phyloP scores from a whole-genome alignment of 1,140 invertebrate genomes.

The Hypsibius dujardini region DNA sequence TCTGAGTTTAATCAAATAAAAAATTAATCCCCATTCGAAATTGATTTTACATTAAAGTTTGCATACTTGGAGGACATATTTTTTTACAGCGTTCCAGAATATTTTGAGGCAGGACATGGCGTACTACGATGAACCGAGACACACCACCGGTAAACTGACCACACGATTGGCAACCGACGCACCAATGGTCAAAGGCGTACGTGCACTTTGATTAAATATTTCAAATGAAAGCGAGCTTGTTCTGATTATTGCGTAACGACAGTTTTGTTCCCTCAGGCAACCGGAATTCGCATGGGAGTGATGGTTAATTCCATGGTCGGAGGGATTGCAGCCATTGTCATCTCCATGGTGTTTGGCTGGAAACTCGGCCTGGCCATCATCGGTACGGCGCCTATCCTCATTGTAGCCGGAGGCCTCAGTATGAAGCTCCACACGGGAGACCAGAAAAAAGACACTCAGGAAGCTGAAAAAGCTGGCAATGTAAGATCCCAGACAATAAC shows the following conservation, averaged over 20 bases:
- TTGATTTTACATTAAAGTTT: too few relatives aligned
- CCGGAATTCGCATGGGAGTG: slow-evolving; percentile 34
- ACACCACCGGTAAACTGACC: slow-evolving; percentile 37
- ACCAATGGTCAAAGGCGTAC: slow-evolving; percentile 37
- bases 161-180: slow-evolving; percentile 39
- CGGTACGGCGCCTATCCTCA: slow-evolving; percentile 33
- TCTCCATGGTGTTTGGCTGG: slow-evolving; percentile 35
- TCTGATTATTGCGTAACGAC: slow-evolving; percentile 15
- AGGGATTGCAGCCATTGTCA: slow-evolving; percentile 31
- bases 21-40: too few relatives aligned
- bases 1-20: too few relatives aligned
- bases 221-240: slow-evolving; percentile 11
- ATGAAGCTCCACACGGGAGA: slow-evolving; percentile 31
- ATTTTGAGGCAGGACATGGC: slow-evolving; percentile 38
- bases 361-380: slow-evolving; percentile 32
- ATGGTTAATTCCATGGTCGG: slow-evolving; percentile 35
- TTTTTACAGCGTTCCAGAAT: slow-evolving; percentile 32
- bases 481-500: slow-evolving; percentile 30
- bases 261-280: slow-evolving; percentile 31
- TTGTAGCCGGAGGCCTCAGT: slow-evolving; percentile 29
- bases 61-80: too few relatives aligned
- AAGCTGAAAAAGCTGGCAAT: slow-evolving; percentile 38
- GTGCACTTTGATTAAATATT: too few relatives aligned
- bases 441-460: slow-evolving; percentile 34
- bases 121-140: slow-evolving; percentile 39